phyloP scores from a whole-genome alignment of 2,888 invertebrate species.

The Odontocerum albicorne region DNA sequence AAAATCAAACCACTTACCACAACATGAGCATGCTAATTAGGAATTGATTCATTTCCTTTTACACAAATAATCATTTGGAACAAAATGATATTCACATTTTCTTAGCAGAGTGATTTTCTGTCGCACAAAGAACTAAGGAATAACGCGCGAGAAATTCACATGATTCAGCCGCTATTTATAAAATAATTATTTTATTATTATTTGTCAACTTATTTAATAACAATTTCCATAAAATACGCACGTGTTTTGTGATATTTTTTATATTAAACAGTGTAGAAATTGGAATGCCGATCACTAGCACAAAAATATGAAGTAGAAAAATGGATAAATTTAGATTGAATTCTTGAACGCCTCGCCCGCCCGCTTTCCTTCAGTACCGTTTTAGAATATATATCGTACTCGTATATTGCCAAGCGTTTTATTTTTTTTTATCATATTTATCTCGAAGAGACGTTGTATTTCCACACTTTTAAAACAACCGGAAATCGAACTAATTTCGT shows the following conservation, averaged over 20 bases:
- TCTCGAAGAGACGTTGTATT: too few species aligned
- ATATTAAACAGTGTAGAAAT: slow-evolving; percentile 1
- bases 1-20: too few species aligned
- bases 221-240: background rate
- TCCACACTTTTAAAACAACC: too few species aligned
- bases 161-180: slow-evolving; percentile 24
- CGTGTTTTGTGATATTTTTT: background rate
- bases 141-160: slow-evolving; percentile 10
- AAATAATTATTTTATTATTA: slow-evolving; percentile 5
- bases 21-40: too few species aligned
- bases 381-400: slow-evolving; percentile 24
- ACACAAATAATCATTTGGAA: too few species aligned
- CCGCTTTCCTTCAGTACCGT: slow-evolving; percentile 22
- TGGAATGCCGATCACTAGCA: slow-evolving; percentile 13
- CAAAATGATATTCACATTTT: too few species aligned
- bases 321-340: slow-evolving; percentile 26
- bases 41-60: too few species aligned
- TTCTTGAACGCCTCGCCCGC: slow-evolving; percentile 20
- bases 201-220: background rate
- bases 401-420: slow-evolving; percentile 15
- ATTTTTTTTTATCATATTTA: too few species aligned
- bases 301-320: slow-evolving; percentile 22
- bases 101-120: too few species aligned
- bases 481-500: too few species aligned
- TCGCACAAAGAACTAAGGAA: slow-evolving; percentile 9